Percentiles rank a stretch among this genome's conserved stretches.
phyloP scores from a whole-genome alignment of 1,140 invertebrate species.

The Macrostomum lignano region DNA sequence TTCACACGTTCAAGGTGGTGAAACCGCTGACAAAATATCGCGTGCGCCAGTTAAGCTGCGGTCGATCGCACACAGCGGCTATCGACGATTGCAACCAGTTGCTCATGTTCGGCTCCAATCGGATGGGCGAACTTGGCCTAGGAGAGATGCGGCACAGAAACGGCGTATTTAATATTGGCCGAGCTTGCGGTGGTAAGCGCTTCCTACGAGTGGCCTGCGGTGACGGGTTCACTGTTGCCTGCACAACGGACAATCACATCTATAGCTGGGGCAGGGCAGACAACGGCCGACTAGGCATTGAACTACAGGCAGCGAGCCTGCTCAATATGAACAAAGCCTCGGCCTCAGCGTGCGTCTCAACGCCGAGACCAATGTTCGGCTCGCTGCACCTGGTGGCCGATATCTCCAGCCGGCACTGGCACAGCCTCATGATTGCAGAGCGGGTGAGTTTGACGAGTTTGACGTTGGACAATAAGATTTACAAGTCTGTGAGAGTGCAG shows the following conservation, averaged over 20 bases:
- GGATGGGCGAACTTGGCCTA: conserved; percentile 34
- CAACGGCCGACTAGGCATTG: conserved; percentile 19
- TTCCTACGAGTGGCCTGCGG: conserved; percentile 32
- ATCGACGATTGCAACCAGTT: conserved; percentile 36
- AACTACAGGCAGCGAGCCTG: no score
- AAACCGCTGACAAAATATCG: conserved; percentile 16
- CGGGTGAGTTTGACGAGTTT: conserved; percentile 4
- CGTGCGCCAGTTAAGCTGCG: conserved; percentile 32
- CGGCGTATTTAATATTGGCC: conserved; percentile 31
- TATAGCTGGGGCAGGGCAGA: conserved; percentile 24
- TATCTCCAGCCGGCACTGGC: conserved; percentile 16
- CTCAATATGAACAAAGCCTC: no score
- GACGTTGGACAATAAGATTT: neutral
- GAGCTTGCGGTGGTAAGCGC: conserved; percentile 23
- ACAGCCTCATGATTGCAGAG: conserved; percentile 22
- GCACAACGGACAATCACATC: conserved; percentile 30
- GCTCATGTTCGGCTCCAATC: conserved; percentile 39
- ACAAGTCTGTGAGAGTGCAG: no score
- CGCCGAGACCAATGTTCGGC: conserved; percentile 23
- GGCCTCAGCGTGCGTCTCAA: conserved; percentile 10
- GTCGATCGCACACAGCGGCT: conserved; percentile 33
- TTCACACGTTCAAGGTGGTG: conserved; percentile 17
- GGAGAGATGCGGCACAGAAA: conserved; percentile 29
- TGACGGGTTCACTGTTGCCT: conserved; percentile 37
- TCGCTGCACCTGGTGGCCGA: conserved; percentile 19